Evolutionary conservation across 2,888 invertebrate genomes (phyloP), one percentile per base, ranked within the genome.

Genomic region (Podotricha telesiphe): DNA sequence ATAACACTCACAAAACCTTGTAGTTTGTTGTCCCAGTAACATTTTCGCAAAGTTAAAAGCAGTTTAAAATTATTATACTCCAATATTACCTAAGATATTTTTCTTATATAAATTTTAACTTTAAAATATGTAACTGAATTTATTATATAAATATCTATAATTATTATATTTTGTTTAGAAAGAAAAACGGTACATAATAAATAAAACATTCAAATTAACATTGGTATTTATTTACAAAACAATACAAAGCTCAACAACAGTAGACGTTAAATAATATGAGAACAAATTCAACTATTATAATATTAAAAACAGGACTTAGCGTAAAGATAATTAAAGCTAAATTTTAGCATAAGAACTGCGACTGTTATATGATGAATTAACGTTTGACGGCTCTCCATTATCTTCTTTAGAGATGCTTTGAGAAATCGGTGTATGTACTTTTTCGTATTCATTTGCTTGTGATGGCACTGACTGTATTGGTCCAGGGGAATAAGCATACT

Each of bases 351-450:
- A 75, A 34, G 86, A 69, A 34, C 78, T 83, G 61, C 86, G 85
- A 71, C 81, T 76, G 70, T 92, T 92, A 69, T 90, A 91, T 61
- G 78, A 85, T 1, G 82, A 75, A 65, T 77, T 86, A 4, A 85
- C 77, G 53, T 91, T 90, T 6, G 88, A 80, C 1, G 87, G 80
- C 0, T 86, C 80, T 67, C 91, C 89, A 70, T 85, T 87, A 15
- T 93, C 92, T 20, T 90, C 89, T 69, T 93, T 93, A 0, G 84
- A 74, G n/a, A 82, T 67, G 69, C 75, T 82, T 70, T 88, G 88
- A 0, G 84, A 73, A 4, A 82, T 67, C 4, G 87, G 78, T 11
- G 79, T 78, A 72, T 84, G 86, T 8, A 81, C 67, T 74, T 88
- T 91, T 4, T 90, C 90, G 70, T 88, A 90, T 53, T 91, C 93